Conservation (phyloP, 1,140 invertebrate species). For the Trichomalopsis sarcophagae region DNA sequence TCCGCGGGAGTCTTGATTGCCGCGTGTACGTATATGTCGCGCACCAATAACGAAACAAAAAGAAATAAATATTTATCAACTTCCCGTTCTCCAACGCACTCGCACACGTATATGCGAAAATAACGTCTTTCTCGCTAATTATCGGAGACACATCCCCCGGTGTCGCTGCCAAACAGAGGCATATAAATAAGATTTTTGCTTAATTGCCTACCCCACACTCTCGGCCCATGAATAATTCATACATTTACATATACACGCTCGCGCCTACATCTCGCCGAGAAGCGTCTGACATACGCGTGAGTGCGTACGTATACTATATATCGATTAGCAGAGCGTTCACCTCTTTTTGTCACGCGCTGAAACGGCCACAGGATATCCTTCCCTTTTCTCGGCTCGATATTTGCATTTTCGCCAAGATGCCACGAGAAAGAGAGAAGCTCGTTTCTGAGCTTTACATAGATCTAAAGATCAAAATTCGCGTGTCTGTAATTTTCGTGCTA, state of each 20-base stretch:
- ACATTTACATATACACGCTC: background rate
- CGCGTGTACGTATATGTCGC: too few relatives aligned
- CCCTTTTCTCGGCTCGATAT: background rate
- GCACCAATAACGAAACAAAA: background rate
- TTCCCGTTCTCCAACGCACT: background rate
- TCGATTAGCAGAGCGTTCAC: constrained; percentile 35
- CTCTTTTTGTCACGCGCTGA: constrained; percentile 18
- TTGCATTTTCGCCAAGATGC: constrained; percentile 17
- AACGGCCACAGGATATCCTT: constrained; percentile 35
- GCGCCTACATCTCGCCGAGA: background rate
- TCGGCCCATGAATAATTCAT: constrained; percentile 15
- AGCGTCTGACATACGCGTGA: background rate
- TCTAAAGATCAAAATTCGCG: background rate
- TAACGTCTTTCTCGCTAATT: constrained; percentile 2
- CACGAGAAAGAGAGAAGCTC: background rate
- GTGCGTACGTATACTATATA: background rate
- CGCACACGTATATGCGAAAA: background rate
- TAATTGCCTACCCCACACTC: background rate
- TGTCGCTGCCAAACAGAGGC: background rate
- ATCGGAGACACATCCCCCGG: background rate
- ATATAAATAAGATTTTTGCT: constrained; percentile 16
- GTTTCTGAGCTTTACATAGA: background rate
- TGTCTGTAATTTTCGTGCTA: background rate
- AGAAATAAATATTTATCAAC: constrained; percentile 24
- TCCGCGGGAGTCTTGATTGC: too few relatives aligned